Conservation (phyloP, 2,888 invertebrate genomes). For the Rhagonycha fulva region DNA sequence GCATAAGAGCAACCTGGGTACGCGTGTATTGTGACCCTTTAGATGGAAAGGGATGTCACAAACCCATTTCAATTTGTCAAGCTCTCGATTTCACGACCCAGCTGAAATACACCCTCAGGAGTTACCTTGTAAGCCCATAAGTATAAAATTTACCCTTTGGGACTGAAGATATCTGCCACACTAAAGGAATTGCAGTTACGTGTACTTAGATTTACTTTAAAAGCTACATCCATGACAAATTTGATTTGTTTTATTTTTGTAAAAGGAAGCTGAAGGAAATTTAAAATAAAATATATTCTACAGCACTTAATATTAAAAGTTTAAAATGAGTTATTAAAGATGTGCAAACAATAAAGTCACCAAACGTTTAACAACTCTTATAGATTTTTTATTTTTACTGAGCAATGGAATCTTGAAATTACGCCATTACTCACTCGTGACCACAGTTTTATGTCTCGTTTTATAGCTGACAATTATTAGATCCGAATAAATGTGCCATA, state of each 20-base stretch:
- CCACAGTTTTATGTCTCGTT: conserved; percentile 36
- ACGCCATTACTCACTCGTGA: conserved; percentile 37
- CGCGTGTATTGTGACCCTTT: conserved; percentile 29
- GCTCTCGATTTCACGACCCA: conserved; percentile 47
- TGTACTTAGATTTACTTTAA: conserved; percentile 37
- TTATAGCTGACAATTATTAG: conserved; percentile 38
- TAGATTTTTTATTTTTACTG: conserved; percentile 27
- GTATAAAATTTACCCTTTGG: conserved; percentile 46
- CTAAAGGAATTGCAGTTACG: conserved; percentile 39
- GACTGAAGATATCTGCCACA: conserved; percentile 34
- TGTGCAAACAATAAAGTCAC: not conserved
- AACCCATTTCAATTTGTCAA: conserved; percentile 53
- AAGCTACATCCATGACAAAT: conserved; percentile 23
- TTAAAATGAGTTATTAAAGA: not conserved
- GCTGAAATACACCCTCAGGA: conserved; percentile 51
- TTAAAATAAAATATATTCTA: not conserved
- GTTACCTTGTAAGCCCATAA: conserved; percentile 48
- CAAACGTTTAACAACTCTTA: conserved; percentile 28
- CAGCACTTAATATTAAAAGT: too few species aligned
- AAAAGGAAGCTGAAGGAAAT: not conserved
- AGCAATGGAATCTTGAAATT: conserved; percentile 36
- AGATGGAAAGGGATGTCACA: conserved; percentile 38
- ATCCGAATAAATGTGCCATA: conserved; percentile 27
- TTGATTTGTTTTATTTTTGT: not conserved
- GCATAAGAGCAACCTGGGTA: conserved; percentile 23